A percentile compares a stretch with the other conserved stretches of the same genome.
Conservation (phyloP, 2,797 vertebrate genomes). For the Merluccius polli region DNA sequence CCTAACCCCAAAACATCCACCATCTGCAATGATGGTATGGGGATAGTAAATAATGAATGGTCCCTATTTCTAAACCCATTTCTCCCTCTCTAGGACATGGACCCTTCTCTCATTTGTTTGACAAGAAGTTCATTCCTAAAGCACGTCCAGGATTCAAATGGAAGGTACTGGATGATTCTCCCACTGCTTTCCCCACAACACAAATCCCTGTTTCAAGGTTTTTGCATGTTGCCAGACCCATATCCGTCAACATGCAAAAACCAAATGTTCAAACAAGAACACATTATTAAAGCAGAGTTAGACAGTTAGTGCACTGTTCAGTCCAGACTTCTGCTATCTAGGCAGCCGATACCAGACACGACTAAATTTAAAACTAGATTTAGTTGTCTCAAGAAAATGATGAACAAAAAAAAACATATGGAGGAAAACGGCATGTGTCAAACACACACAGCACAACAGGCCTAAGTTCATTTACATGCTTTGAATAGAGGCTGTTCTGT, state of each 20-base stretch:
- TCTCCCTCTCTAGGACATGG: slow-evolving; percentile 83
- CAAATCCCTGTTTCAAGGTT: background rate
- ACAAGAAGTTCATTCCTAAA: slow-evolving; percentile 86
- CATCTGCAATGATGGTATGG: background rate
- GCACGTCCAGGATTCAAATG: slow-evolving; percentile 72
- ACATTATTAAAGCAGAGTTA: no score
- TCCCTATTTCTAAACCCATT: background rate
- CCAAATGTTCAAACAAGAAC: no score
- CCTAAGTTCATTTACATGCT: no score
- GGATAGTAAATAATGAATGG: background rate
- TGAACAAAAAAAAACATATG: no score
- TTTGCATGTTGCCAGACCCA: background rate
- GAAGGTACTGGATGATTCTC: slow-evolving; percentile 75
- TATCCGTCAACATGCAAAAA: background rate
- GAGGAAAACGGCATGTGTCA: no score
- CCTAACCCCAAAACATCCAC: background rate
- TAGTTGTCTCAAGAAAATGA: no score
- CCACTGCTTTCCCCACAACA: background rate
- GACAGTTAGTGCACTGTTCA: no score
- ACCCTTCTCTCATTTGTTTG: slow-evolving; percentile 96
- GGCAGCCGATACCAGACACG: no score
- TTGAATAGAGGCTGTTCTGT: background rate
- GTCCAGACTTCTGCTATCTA: no score
- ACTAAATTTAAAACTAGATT: no score
- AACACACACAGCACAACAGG: no score